Evolutionary conservation across 2,888 invertebrate genomes (phyloP).

Genomic region (Oligia strigilis): DNA sequence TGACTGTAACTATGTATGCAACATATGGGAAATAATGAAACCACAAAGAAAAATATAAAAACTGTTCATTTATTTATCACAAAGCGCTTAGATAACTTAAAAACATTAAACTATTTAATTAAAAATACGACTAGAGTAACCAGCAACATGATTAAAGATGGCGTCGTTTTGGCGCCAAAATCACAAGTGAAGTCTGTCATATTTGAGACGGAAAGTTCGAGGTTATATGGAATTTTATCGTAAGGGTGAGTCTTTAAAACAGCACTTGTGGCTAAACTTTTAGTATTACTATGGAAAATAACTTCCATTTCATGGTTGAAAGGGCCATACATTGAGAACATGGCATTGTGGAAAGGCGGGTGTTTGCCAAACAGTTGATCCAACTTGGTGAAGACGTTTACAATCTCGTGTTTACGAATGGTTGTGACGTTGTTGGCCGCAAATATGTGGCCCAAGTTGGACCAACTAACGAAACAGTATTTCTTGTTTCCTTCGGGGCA

Average conservation of each 20-base stretch:
- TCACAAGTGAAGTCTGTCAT: constrained; percentile 72
- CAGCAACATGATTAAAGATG: constrained; percentile 71
- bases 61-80: constrained; percentile 52
- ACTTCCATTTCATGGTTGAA: constrained; percentile 92
- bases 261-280: constrained; percentile 75
- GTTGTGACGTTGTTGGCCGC: constrained; percentile 89
- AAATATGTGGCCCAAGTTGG: constrained; percentile 92
- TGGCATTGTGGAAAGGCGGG: constrained; percentile 88
- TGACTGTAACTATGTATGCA: background rate
- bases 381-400: constrained; percentile 92
- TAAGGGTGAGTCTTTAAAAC: constrained; percentile 81
- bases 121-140: constrained; percentile 76
- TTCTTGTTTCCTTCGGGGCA: constrained; percentile 90
- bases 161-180: constrained; percentile 72
- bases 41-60: constrained; percentile 48
- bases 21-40: constrained; percentile 8
- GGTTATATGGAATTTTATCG: constrained; percentile 81
- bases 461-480: constrained; percentile 93
- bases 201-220: constrained; percentile 78
- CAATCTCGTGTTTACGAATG: constrained; percentile 92
- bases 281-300: constrained; percentile 92
- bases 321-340: constrained; percentile 93
- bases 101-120: constrained; percentile 60
- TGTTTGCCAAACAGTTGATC: constrained; percentile 93
- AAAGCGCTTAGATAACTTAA: constrained; percentile 16